Evolutionary conservation across 2,113 vertebrate species (phyloP), one percentile per base, ranked within the genome.

Genomic region (Rana temporaria): DNA sequence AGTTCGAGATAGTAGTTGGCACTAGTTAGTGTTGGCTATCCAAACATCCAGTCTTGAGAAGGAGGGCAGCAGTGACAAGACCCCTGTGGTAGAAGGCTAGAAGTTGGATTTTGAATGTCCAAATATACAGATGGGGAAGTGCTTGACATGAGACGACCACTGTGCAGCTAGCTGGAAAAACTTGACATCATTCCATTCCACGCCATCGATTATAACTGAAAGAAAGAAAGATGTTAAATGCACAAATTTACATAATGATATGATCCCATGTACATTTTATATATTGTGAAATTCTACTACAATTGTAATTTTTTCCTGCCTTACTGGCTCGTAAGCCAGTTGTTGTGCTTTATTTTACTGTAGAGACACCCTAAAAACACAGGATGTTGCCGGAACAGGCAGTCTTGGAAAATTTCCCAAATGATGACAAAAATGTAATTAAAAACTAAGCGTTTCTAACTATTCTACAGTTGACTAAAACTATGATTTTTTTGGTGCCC

Each of bases 141-240:
- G 96, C 89, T 98, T 99, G 89, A 99, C 98, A 0, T 99, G 98
- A 48, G 98, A 98, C 6, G 97, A 99, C 98, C 98, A 99, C 90
- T 99, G 97, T 16, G 98, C 98, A 1, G 98, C 98, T 86, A 99
- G 91, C 91, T 99, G 98, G 91, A 99, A 99, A 90, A 99, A 99
- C 93, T 99, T 99, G 70, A 99, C 98, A 0, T 99, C 98, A 0
- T 96, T 98, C 97, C 98, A 99, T 86, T 98, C 98, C 42, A 98
- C 95, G 0, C 98, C 98, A 0, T 99, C 97, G 7, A 99, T 97
- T 87, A 96, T 90, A 81, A 99, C 98, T 99, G 91, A 84, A 75
- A 72, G 32, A 79, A 55, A 65, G 65, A 85, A 30, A 30, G 26
- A 30, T 73, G 59, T 62, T 62, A 7, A 22, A 19, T 30, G 26